Conservation (phyloP, 64 coral and sea anemone genomes). For the Astreopora myriophthalma region DNA sequence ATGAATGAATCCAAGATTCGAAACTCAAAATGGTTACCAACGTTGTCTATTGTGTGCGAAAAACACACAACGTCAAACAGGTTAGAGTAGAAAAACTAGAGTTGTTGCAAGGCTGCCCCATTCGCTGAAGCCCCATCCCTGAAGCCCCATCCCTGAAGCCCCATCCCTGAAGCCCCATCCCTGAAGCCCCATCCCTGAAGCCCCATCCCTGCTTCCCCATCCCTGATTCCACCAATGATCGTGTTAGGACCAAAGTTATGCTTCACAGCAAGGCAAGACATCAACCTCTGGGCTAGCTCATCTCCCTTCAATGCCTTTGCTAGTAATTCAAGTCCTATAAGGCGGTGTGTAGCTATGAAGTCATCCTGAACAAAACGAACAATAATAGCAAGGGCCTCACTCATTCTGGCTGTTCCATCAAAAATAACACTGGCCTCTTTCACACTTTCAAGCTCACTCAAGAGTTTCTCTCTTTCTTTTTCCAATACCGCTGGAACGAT, state of each 20-base stretch:
- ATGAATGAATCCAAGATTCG: constrained; percentile 23
- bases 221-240: constrained; percentile 22
- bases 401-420: constrained; percentile 64
- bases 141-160: constrained; percentile 33
- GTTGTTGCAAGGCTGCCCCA: constrained; percentile 36
- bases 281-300: constrained; percentile 54
- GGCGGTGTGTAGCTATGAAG: constrained; percentile 36
- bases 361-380: constrained; percentile 65
- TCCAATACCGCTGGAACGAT: constrained; percentile 69
- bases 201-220: constrained; percentile 32
- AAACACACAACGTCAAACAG: constrained; percentile 37
- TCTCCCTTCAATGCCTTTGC: constrained; percentile 42
- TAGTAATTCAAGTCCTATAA: constrained; percentile 20
- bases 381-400: constrained; percentile 62
- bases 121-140: constrained; percentile 40
- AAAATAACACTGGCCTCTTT: constrained; percentile 60
- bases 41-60: no score
- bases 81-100: constrained; percentile 31
- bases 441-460: constrained; percentile 59
- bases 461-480: constrained; percentile 70
- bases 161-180: constrained; percentile 43
- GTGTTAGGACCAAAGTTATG: constrained; percentile 31
- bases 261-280: constrained; percentile 14
- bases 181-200: constrained; percentile 43
- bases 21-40: no score